These are phyloP conservation scores for Zaprionus vittiger DNA, from an alignment of 1,140 invertebrate species.

Conservation along the genomic window DNA sequence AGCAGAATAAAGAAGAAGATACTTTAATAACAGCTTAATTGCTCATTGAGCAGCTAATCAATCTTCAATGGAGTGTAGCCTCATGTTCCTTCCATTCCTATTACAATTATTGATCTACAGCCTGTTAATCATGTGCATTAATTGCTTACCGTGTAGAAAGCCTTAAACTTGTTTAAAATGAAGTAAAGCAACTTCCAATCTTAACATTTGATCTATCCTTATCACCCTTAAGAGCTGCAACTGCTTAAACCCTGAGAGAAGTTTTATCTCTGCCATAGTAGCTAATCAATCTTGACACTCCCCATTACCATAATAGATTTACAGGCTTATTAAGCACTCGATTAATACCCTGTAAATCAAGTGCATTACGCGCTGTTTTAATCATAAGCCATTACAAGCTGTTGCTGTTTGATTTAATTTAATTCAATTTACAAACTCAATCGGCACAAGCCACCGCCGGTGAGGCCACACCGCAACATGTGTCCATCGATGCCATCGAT, in stretches of 20 bases:
- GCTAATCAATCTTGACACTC: background rate
- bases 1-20: background rate
- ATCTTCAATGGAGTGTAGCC: background rate
- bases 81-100: background rate
- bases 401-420: slow-evolving; percentile 29
- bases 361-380: background rate
- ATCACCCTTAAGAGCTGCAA: background rate
- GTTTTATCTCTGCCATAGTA: background rate
- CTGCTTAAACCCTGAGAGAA: background rate
- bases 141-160: too few relatives aligned
- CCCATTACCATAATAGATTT: background rate
- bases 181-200: background rate
- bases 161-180: background rate
- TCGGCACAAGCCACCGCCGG: background rate
- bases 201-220: background rate
- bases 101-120: background rate
- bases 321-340: background rate
- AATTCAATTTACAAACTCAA: slow-evolving; percentile 35
- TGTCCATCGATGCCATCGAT: slow-evolving; percentile 25
- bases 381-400: background rate
- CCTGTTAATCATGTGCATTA: background rate
- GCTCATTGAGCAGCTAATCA: background rate
- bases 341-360: background rate
- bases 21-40: background rate
- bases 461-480: slow-evolving; percentile 35